phyloP scores from a whole-genome alignment of 2,113 vertebrate species.

The Bubo blakistoni region DNA sequence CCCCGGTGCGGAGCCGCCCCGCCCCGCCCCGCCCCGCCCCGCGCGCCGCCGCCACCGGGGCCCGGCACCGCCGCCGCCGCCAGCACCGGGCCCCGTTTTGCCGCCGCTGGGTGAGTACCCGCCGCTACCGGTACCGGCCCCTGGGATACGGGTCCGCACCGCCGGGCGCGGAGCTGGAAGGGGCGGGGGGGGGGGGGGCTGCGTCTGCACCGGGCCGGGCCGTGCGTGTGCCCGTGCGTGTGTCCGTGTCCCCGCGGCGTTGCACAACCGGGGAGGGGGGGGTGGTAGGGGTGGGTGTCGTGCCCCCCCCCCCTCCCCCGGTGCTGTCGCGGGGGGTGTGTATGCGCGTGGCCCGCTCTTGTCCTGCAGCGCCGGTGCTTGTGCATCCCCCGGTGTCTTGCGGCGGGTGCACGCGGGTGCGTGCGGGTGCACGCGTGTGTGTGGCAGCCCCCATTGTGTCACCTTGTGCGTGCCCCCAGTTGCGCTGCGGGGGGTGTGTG shows the following conservation, averaged over 20 bases:
- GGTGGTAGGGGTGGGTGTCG: neutral
- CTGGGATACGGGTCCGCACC: neutral
- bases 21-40: neutral
- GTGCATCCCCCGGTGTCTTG: neutral
- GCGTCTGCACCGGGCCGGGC: neutral
- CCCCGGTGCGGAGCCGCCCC: neutral
- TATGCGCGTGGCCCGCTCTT: neutral
- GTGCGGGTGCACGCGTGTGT: too few species aligned
- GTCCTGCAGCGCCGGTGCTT: neutral
- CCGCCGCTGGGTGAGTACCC: neutral
- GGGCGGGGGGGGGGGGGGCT: neutral
- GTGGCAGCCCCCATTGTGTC: neutral
- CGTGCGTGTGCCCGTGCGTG: neutral
- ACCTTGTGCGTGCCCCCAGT: neutral
- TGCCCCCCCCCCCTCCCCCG: neutral
- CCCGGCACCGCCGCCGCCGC: conserved; percentile 10
- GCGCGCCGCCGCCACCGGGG: neutral
- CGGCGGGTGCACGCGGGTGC: neutral
- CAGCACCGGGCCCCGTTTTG: neutral
- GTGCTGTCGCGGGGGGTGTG: neutral
- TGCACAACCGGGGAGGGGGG: neutral
- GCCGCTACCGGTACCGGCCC: neutral
- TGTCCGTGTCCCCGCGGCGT: neutral
- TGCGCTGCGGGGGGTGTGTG: neutral
- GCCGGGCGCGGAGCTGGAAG: neutral